Conservation (phyloP, 2,888 invertebrate species). For the Dasypogon diadema region DNA sequence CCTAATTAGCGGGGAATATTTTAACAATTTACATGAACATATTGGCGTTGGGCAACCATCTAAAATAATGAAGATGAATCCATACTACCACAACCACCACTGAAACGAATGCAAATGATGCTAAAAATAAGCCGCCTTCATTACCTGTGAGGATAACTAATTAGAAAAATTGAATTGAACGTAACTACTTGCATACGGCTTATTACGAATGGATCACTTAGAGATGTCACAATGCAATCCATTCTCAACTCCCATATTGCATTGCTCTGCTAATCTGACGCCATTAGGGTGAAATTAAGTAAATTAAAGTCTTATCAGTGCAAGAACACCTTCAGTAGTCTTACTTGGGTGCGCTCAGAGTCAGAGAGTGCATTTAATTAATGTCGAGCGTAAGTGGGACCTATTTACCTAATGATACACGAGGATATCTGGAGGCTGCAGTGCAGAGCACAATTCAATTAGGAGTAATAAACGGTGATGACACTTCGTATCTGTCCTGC, state of each 20-base stretch:
- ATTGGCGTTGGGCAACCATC: background rate
- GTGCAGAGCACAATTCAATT: conserved; percentile 13
- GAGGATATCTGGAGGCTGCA: background rate
- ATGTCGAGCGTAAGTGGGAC: conserved; percentile 25
- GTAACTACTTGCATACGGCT: background rate
- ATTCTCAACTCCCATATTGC: background rate
- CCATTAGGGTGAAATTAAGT: conserved; percentile 35
- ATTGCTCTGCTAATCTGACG: background rate
- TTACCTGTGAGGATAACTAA: background rate
- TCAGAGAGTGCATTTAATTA: conserved; percentile 35
- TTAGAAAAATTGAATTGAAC: background rate
- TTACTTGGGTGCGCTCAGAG: background rate
- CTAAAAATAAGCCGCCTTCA: background rate
- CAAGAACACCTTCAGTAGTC: conserved; percentile 14
- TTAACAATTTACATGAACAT: conserved; percentile 28
- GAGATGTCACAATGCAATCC: background rate
- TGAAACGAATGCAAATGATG: background rate
- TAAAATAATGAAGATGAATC: too few species aligned
- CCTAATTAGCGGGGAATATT: conserved; percentile 37
- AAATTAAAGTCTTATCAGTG: conserved; percentile 20
- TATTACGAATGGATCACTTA: background rate
- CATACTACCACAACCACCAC: background rate
- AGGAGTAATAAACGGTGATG: conserved; percentile 27
- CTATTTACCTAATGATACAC: conserved; percentile 21
- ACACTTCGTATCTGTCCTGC: conserved; percentile 11